Base-by-base conservation (phyloP, 2,797 vertebrate species). In the Danio jaintianensis region DNA sequence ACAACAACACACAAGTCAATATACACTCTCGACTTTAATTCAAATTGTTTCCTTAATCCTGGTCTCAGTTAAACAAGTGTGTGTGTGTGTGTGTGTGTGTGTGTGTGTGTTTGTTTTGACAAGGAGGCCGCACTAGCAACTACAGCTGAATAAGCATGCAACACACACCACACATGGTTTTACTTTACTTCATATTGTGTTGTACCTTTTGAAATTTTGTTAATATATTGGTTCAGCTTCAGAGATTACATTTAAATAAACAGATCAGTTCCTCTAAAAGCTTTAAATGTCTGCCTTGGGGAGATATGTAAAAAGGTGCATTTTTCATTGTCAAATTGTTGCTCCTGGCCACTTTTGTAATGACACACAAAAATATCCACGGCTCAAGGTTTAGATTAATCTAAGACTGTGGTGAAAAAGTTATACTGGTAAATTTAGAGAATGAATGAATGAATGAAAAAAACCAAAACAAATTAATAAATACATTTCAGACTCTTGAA, bases 121-220 rank as follows among this genome's bases (percentile, higher is more conserved):
- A 7, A 55, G 59, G 13, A 64, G 18, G 61, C 63, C 62, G 75
- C 68, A 82, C 79, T 67, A 75, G 73, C 59, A 61, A 66, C 77
- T 72, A 75, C 79, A 84, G 80, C 80, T 83, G 84, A 84, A 74
- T 43, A 85, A 84, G 79, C 82, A 79, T 12, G 29, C 55, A 29
- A 70, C 52, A 74, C 58, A 81, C 8, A n/a, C 61, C 12, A 6
- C 84, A 85, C 18, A 81, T 81, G 56, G 73, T 79, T 78, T 75
- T 70, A 71, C 70, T 62, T 52, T 62, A 42, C 71, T 75, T 77
- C 58, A 66, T 59, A 56, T 79, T 82, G 68, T 62, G 72, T 68
- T 45, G 50, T 81, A 80, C 45, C 45, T 63, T 79, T 74, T 73
- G 68, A 53, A 79, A 72, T 69, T 62, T 68, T 79, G 63, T 59